Percentiles rank a stretch among this genome's conserved stretches.
Evolutionary conservation across 30 jellyfish, hydroid and myxozoan genomes (phyloP).

Genomic region (Clytia hemisphaerica): DNA sequence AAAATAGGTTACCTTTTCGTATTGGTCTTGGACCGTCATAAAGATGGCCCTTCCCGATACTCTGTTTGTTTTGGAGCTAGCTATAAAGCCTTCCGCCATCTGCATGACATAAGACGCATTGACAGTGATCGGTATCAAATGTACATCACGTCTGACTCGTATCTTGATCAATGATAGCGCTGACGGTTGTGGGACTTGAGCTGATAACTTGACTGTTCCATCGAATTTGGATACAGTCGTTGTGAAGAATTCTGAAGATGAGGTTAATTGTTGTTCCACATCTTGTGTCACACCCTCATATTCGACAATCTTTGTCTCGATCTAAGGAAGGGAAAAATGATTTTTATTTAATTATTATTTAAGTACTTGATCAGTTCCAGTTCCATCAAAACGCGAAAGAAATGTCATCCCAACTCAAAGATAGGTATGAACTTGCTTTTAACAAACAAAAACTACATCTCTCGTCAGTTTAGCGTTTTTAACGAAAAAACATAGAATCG

Average conservation of each 20-base stretch:
- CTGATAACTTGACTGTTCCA: conserved; percentile 60
- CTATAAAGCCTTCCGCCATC: conserved; percentile 69
- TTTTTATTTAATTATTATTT: no score
- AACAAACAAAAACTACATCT: not conserved
- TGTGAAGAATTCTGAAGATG: conserved; percentile 47
- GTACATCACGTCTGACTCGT: conserved; percentile 43
- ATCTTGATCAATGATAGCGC: conserved; percentile 62
- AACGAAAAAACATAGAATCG: no score
- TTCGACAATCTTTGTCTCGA: conserved; percentile 60
- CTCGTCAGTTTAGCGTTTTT: not conserved
- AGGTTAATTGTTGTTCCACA: conserved; percentile 36
- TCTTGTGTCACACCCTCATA: conserved; percentile 49
- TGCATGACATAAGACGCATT: conserved; percentile 66
- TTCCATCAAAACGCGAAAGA: no score
- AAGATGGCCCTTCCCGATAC: conserved; percentile 52
- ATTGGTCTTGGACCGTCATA: conserved; percentile 45
- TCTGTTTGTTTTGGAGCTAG: conserved; percentile 53
- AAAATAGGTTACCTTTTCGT: conserved; percentile 67
- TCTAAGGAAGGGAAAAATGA: conserved; percentile 36
- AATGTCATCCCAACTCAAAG: not conserved
- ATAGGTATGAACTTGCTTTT: not conserved
- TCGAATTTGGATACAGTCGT: conserved; percentile 49
- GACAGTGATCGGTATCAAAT: conserved; percentile 37
- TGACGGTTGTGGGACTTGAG: conserved; percentile 57
- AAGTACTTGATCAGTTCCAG: no score